Base-by-base conservation (phyloP, 2,113 vertebrate species). In the Trematomus loennbergii region DNA sequence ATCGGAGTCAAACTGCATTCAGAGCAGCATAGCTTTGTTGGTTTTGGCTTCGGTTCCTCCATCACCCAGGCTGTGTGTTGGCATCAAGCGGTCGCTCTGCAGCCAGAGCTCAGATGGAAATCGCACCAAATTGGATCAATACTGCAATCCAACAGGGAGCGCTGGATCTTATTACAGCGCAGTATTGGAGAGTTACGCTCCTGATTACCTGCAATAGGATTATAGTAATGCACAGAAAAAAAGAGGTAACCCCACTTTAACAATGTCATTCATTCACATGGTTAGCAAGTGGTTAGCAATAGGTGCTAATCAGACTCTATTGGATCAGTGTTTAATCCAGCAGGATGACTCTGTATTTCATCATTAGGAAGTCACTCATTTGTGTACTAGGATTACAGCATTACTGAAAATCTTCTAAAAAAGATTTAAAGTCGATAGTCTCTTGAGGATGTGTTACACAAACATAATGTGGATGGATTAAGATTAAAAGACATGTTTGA, bases 51-150 rank as follows among this genome's bases (percentile, higher is more conserved):
- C 8, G 49, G 65, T 72, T 79, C 72, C 80, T 78, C 48, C 43
- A 25, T 67, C 61, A 53, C 25, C 61, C 81, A 60, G 70, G 48
- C 81, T 83, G 87, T 62, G 36, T 75, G 79, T 65, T 91, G 89
- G 85, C 83, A 88, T 46, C 74, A 46, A 58, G 13, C 4, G 68
- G 49, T 67, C 25, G 1, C 16, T 79, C 79, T 86, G 83, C 73
- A 75, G 81, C 84, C 84, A 91, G 80, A 72, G 62, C 80, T 84
- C 62, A 12, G 79, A 86, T 70, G 86, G 87, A 84, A 88, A 89
- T 84, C 83, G 43, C 25, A 72, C 82, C 76, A 83, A 89, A 88
- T 84, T 85, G 83, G 86, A 91, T 92, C 92, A 88, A 90, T 88
- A 87, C 63, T 77, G 75, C 76, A 40, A 84, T 74, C 85, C 83